Conservation (phyloP, 2,888 invertebrate genomes). For the Hololepta plana region DNA sequence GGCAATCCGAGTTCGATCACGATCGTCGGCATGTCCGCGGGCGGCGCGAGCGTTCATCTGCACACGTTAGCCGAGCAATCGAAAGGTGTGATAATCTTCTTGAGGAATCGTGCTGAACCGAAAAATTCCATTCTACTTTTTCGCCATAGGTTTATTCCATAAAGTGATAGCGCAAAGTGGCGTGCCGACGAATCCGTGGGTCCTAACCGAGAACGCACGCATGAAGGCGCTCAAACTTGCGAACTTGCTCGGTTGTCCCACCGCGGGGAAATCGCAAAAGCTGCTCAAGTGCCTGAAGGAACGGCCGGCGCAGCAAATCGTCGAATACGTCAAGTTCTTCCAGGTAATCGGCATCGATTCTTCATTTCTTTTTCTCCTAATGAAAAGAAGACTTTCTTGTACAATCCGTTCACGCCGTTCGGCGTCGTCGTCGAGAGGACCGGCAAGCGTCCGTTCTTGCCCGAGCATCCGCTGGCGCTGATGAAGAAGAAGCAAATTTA, state of each 20-base stretch:
- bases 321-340: constrained; percentile 36
- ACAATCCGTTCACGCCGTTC: constrained; percentile 53
- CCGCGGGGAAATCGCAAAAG: constrained; percentile 27
- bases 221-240: constrained; percentile 44
- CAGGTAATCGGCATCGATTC: too few relatives aligned
- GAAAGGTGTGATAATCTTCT: too few relatives aligned
- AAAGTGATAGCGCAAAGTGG: constrained; percentile 55
- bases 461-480: constrained; percentile 42
- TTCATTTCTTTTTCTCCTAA: too few relatives aligned
- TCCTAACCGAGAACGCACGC: constrained; percentile 34
- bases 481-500: constrained; percentile 38
- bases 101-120: too few relatives aligned
- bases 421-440: constrained; percentile 48
- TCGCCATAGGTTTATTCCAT: constrained; percentile 33
- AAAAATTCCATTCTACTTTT: constrained; percentile 2
- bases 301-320: constrained; percentile 40
- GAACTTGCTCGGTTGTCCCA: constrained; percentile 43
- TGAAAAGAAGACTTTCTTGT: too few relatives aligned
- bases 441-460: constrained; percentile 41
- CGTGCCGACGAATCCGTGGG: constrained; percentile 38
- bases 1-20: constrained; percentile 53
- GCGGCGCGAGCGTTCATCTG: constrained; percentile 56
- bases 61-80: constrained; percentile 51
- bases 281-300: constrained; percentile 46
- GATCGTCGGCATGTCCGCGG: constrained; percentile 51